Base-by-base conservation (phyloP, 64 coral and sea anemone species). In the Montipora foliosa region DNA sequence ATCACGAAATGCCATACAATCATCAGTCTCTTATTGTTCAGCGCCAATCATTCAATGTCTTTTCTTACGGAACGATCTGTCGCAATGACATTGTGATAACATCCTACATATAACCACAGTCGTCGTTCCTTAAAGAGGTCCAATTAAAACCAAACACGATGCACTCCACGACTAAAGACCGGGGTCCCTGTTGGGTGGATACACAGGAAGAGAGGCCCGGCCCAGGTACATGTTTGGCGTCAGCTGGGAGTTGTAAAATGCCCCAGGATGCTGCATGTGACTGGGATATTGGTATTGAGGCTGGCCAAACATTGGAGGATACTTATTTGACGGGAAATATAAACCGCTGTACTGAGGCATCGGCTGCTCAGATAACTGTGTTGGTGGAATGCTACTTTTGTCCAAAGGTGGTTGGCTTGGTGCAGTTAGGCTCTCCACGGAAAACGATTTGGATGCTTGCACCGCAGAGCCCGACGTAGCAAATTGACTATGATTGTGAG, bases 381-480 rank as follows among this genome's bases (percentile, higher is more conserved):
- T 64, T 20, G 76, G 83, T 11, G 92, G 92, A 81, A 79, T 85
- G 44, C 80, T 83, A 79, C 92, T 92, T 6, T 88, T 93, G 46
- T 91, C 80, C n/a, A 90, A 66, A 8, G 89, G 25, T 55, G 96
- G 96, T 48, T 95, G 92, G 52, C 92, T 95, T 17, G 96, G 96
- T 47, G 96, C 96, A 10, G 96, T 97, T 71, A 97, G 73, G 82
- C 96, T 95, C 79, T 97, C 96, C 68, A 97, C 96, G 17, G 96
- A 97, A 83, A 97, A 97, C 12, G 96, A 96, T 82, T 96, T 96
- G 2, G 90, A 46, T 66, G 19, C 62, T 78, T 64, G 74, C 21
- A 90, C 61, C 1, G 75, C 45, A n/a, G 67, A 69, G 13, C 83
- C 49, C 3, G 92, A 67, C 8, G 92, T 79, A 3, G 84, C 74